Evolutionary conservation across 2,113 vertebrate genomes (phyloP).

Genomic region (Propithecus coquereli): DNA sequence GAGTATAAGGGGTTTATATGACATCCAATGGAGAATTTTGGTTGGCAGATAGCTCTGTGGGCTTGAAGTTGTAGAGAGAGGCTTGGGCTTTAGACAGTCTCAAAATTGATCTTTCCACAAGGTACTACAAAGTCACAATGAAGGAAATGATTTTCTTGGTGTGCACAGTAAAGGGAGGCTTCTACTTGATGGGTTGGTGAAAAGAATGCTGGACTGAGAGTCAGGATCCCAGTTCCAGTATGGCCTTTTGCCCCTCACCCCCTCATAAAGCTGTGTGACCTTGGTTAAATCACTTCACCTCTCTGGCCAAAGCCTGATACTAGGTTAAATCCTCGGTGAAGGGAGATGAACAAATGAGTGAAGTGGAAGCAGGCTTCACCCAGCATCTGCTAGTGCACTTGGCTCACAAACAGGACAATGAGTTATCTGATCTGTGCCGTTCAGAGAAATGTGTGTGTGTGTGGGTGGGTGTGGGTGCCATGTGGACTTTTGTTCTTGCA

Average conservation of each 20-base stretch:
- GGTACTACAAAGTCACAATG: background rate
- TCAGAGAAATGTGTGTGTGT: background rate
- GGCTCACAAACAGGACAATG: background rate
- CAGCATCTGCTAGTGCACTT: background rate
- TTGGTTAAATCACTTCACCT: background rate
- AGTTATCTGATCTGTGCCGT: background rate
- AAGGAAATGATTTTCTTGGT: background rate
- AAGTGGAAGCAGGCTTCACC: background rate
- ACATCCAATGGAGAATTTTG: background rate
- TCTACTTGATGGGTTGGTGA: background rate
- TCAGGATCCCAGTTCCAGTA: background rate
- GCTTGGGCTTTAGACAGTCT: background rate
- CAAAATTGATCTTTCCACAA: background rate
- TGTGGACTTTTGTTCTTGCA: background rate
- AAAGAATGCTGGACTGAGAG: background rate
- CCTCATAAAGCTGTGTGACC: background rate
- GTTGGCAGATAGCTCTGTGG: background rate
- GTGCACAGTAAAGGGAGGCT: background rate
- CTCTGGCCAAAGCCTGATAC: background rate
- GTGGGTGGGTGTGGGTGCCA: rapidly evolving
- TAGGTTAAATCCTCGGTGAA: background rate
- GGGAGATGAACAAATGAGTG: background rate
- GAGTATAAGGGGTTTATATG: background rate
- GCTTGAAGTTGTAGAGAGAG: background rate
- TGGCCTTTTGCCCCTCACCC: background rate